phyloP scores from a whole-genome alignment of 2,113 vertebrate genomes.

The Platichthys stellatus region DNA sequence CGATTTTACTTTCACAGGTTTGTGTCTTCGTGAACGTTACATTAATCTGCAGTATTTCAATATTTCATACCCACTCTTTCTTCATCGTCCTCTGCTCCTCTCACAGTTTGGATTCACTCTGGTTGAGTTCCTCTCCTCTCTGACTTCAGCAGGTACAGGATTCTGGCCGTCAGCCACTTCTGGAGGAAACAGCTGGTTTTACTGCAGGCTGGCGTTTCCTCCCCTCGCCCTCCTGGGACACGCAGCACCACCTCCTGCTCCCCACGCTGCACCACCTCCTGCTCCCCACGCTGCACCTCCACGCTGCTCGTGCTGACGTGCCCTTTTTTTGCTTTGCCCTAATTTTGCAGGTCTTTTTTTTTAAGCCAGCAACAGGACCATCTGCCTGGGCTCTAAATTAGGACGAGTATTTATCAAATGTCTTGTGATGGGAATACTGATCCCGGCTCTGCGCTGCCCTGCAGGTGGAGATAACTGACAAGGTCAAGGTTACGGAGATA shows the following conservation, averaged over 20 bases:
- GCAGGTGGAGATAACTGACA: conserved; percentile 50
- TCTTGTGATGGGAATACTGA: conserved; percentile 40
- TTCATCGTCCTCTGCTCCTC: not conserved
- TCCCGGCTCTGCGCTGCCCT: conserved; percentile 18
- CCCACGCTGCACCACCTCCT: conserved; percentile 24
- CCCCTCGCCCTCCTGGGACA: conserved; percentile 38
- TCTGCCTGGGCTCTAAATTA: conserved; percentile 61
- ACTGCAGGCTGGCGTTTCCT: conserved; percentile 31
- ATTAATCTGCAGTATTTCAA: no score
- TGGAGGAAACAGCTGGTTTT: conserved; percentile 62
- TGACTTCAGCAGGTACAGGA: conserved; percentile 30
- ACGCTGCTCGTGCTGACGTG: conserved; percentile 46
- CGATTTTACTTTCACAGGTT: no score
- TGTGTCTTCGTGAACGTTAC: no score
- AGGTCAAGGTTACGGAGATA: conserved; percentile 42
- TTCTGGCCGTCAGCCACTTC: conserved; percentile 33
- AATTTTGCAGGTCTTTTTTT: conserved; percentile 11
- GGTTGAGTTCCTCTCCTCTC: not conserved
- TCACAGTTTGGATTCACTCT: not conserved
- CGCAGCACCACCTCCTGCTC: conserved; percentile 31
- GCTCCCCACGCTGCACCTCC: conserved; percentile 24
- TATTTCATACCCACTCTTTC: no score
- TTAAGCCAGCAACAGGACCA: conserved; percentile 44
- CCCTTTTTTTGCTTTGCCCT: conserved; percentile 40
- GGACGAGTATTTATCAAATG: conserved; percentile 52